A percentile compares a stretch with the other conserved stretches of the same genome.
Evolutionary conservation across 1,140 invertebrate genomes (phyloP).

Genomic region (Bombus confusus): DNA sequence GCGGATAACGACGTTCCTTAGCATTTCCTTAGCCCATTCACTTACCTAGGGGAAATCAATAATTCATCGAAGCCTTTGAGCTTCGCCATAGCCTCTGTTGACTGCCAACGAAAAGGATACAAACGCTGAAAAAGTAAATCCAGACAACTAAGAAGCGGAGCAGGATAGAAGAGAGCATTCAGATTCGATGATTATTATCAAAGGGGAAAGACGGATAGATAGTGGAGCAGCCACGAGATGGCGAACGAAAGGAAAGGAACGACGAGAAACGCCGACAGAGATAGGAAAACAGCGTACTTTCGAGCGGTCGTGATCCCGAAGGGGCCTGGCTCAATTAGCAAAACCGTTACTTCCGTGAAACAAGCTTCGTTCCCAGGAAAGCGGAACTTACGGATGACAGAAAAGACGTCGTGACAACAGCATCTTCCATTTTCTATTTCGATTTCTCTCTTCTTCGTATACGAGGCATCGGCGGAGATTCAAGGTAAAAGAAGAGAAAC

Average conservation of each 20-base stretch:
- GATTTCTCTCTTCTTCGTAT: too few species aligned
- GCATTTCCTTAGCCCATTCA: not conserved
- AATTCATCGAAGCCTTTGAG: slow-evolving; percentile 33
- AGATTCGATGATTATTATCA: slow-evolving; percentile 32
- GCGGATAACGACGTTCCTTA: slow-evolving; percentile 17
- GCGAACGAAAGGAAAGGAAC: not conserved
- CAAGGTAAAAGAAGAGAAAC: too few species aligned
- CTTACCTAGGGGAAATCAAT: slow-evolving; percentile 19
- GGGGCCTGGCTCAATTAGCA: slow-evolving; percentile 65
- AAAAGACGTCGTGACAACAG: slow-evolving; percentile 21
- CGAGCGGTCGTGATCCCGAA: slow-evolving; percentile 56
- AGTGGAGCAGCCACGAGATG: not conserved
- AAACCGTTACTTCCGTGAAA: slow-evolving; percentile 63
- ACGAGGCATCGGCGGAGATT: not conserved
- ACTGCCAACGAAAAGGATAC: not conserved
- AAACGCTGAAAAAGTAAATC: not conserved
- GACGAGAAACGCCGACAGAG: too few species aligned
- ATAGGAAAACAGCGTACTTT: slow-evolving; percentile 13
- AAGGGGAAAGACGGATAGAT: not conserved
- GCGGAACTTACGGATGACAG: slow-evolving; percentile 63
- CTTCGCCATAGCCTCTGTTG: not conserved
- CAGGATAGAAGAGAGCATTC: not conserved
- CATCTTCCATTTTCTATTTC: not conserved
- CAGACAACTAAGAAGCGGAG: too few species aligned
- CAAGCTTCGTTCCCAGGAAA: slow-evolving; percentile 60